Conservation (phyloP, 2,113 vertebrate species). For the Paramormyrops kingsleyae region DNA sequence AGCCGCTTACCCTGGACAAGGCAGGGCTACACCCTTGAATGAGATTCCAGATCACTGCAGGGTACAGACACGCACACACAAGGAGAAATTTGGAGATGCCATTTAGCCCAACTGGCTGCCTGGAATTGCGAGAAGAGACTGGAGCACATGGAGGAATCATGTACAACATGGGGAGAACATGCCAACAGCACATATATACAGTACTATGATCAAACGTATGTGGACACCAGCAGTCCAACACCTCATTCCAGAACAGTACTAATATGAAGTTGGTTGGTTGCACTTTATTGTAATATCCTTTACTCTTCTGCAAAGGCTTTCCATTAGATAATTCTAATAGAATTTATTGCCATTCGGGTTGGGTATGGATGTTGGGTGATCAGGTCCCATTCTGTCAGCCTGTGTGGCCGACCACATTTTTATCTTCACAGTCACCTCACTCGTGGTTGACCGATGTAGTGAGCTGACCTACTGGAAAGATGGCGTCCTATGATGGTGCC, state of each 20-base stretch:
- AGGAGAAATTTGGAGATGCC: neutral
- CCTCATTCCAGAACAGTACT: neutral
- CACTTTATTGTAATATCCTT: neutral
- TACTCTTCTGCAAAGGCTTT: neutral
- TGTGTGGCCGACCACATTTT: neutral
- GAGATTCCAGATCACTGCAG: neutral
- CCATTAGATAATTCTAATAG: neutral
- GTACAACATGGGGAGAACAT: neutral
- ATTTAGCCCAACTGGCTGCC: neutral
- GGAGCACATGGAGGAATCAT: neutral
- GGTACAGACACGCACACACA: neutral
- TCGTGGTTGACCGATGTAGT: neutral
- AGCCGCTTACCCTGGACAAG: neutral
- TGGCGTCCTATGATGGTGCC: neutral
- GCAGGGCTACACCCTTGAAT: neutral
- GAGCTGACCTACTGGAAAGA: neutral
- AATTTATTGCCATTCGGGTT: neutral
- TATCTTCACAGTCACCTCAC: neutral
- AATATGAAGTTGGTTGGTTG: neutral
- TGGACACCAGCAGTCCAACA: neutral
- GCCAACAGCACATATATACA: neutral
- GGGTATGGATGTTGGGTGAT: neutral
- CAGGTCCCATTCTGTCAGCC: neutral
- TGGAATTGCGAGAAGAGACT: neutral
- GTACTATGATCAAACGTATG: neutral